Evolutionary conservation across 2,797 vertebrate genomes (phyloP), one percentile per base, ranked within the genome.

Genomic region (Babyrousa celebensis): DNA sequence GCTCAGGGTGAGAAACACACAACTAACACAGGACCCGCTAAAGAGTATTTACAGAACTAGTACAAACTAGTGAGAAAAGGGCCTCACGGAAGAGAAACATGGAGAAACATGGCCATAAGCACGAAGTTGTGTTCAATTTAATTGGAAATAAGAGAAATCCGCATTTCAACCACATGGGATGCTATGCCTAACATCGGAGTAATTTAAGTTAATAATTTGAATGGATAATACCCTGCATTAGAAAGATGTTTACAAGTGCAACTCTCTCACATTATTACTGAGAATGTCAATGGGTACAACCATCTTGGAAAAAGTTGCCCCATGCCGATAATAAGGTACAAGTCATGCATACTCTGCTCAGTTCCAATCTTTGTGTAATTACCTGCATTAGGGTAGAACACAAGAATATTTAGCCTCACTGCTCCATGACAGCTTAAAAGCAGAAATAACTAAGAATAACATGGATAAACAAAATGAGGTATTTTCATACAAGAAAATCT

Each of bases 151-250:
- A 83, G 52, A n/a, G 60, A 89, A 94, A 77, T 79, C 36, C 25
- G 43, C 83, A 60, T 40, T 91, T 48, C 43, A 84, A 40, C 56
- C 32, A 63, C 11, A 54, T 79, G 71, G 56, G 21, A 78, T 48
- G 78, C 63, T 62, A 21, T 5, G 65, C 14, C 18, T 56, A 48
- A 63, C 56, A 18, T 25, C 36, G 60, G 71, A 6, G 18, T n/a
- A 54, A 82, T 84, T 68, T 63, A 85, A 82, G 43, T 5, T 83
- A 67, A 48, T 16, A 62, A 90, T 65, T 92, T 77, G 68, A 68
- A 80, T 23, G 56, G 29, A 75, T 0, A 77, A 74, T 60, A 29
- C 5, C 7, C 15, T 71, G 67, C 60, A 43, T 18, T 40, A 36
- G 43, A 67, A 91, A 15, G 68, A 43, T 29, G 21, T 6, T 48